Percentiles rank a stretch among this genome's conserved stretches.
Conservation (phyloP, 2,888 invertebrate species). For the Yponomeuta evonymella region DNA sequence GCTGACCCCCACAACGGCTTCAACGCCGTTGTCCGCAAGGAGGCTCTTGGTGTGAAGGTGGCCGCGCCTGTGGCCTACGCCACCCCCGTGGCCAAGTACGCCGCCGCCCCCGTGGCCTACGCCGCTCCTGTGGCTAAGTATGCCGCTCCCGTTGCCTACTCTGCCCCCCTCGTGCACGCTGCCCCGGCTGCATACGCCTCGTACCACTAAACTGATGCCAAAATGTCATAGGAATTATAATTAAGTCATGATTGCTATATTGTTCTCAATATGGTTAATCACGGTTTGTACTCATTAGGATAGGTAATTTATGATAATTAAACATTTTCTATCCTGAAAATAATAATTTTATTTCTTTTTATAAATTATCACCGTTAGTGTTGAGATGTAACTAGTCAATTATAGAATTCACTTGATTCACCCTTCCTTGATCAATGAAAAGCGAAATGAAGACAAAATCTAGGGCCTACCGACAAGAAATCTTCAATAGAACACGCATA, state of each 20-base stretch:
- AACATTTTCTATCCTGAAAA: constrained; percentile 28
- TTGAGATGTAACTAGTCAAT: too few relatives aligned
- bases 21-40: constrained; percentile 31
- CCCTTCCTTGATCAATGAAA: too few relatives aligned
- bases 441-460: too few relatives aligned
- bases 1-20: constrained; percentile 28
- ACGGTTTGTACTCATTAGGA: constrained; percentile 26
- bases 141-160: constrained; percentile 21
- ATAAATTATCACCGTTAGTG: too few relatives aligned
- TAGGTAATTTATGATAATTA: constrained; percentile 41
- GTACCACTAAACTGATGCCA: constrained; percentile 55
- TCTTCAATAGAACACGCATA: too few relatives aligned
- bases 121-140: constrained; percentile 30
- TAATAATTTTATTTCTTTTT: not conserved
- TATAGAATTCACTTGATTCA: too few relatives aligned
- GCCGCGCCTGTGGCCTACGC: constrained; percentile 38
- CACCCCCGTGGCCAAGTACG: constrained; percentile 15
- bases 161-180: constrained; percentile 24
- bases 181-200: constrained; percentile 20
- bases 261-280: constrained; percentile 31
- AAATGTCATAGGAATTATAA: constrained; percentile 36
- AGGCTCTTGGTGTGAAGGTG: constrained; percentile 39
- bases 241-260: constrained; percentile 28
- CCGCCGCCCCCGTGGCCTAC: constrained; percentile 28
- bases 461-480: too few relatives aligned